A percentile compares a stretch with the other conserved stretches of the same genome.
These are phyloP conservation scores for Cosmia pyralina DNA, from an alignment of 2,888 invertebrate species.

Conservation along the genomic window DNA sequence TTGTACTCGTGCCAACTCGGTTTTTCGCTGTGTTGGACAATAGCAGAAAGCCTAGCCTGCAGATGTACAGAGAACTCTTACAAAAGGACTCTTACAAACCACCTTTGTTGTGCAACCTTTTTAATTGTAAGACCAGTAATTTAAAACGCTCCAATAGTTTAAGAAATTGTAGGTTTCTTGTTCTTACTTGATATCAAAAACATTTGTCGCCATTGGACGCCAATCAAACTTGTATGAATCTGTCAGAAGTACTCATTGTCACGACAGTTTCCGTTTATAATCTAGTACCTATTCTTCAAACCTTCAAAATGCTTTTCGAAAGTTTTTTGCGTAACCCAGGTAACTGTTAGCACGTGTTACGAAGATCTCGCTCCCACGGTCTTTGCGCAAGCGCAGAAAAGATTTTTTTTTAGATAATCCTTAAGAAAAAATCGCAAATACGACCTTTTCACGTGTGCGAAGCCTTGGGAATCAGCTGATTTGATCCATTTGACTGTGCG, in stretches of 20 bases:
- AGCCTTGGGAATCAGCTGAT: conserved; percentile 85
- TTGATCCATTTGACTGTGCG: conserved; percentile 30
- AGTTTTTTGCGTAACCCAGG: conserved; percentile 76
- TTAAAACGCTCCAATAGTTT: conserved; percentile 9
- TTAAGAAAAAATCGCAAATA: conserved; percentile 78
- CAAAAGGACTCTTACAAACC: background rate
- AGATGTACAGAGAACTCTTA: background rate
- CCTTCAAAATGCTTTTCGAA: conserved; percentile 57
- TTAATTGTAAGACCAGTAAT: background rate
- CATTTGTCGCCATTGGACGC: conserved; percentile 62
- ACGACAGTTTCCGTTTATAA: conserved; percentile 43
- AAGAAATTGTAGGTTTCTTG: conserved; percentile 12
- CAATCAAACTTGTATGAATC: conserved; percentile 71
- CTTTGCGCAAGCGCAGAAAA: conserved; percentile 79
- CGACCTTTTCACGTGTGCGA: conserved; percentile 80
- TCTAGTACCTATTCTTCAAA: conserved; percentile 54
- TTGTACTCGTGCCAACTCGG: too few species aligned
- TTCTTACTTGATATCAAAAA: conserved; percentile 39
- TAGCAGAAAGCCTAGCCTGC: background rate
- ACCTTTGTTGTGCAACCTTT: background rate
- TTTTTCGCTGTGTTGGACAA: background rate
- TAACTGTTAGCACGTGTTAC: conserved; percentile 78
- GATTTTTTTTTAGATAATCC: conserved; percentile 74
- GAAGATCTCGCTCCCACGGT: conserved; percentile 80
- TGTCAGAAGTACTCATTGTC: conserved; percentile 65